Percentiles rank a stretch among this genome's conserved stretches.
Conservation (phyloP, 2,113 vertebrate species). For the Amphiprion percula region DNA sequence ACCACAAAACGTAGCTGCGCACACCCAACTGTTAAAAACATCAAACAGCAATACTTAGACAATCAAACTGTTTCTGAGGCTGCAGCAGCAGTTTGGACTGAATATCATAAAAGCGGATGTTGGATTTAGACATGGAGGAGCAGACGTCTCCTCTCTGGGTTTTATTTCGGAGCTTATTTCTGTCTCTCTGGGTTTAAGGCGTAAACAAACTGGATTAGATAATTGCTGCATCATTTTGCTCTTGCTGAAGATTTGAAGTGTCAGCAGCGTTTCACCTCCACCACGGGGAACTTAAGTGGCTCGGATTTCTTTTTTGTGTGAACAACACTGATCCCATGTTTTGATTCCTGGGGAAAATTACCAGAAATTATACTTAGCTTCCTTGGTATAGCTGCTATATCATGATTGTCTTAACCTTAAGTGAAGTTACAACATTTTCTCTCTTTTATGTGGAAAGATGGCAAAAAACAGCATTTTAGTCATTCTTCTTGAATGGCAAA, state of each 20-base stretch:
- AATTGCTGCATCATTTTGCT: conserved; percentile 62
- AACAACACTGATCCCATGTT: conserved; percentile 54
- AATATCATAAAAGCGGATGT: conserved; percentile 43
- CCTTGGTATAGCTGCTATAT: background rate
- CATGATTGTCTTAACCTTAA: background rate
- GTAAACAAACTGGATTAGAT: conserved; percentile 68
- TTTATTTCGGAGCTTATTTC: conserved; percentile 52
- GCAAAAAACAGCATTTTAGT: background rate
- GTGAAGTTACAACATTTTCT: conserved; percentile 8
- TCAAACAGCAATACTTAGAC: conserved; percentile 51
- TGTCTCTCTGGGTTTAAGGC: conserved; percentile 55
- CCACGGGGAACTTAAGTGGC: conserved; percentile 51
- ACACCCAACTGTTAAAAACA: conserved; percentile 69
- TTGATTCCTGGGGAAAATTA: conserved; percentile 47
- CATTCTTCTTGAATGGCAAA: background rate
- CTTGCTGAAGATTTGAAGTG: conserved; percentile 41
- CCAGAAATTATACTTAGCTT: conserved; percentile 46
- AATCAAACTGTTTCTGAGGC: conserved; percentile 40
- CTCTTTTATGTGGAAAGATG: background rate
- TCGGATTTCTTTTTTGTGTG: conserved; percentile 55
- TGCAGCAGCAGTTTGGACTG: conserved; percentile 20
- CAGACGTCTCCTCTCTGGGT: conserved; percentile 30
- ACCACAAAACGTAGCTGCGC: conserved; percentile 33
- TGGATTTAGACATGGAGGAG: conserved; percentile 39
- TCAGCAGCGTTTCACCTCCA: conserved; percentile 45